phyloP scores from a whole-genome alignment of 92 coral and sea anemone genomes.

The Epizoanthus illoricatus region DNA sequence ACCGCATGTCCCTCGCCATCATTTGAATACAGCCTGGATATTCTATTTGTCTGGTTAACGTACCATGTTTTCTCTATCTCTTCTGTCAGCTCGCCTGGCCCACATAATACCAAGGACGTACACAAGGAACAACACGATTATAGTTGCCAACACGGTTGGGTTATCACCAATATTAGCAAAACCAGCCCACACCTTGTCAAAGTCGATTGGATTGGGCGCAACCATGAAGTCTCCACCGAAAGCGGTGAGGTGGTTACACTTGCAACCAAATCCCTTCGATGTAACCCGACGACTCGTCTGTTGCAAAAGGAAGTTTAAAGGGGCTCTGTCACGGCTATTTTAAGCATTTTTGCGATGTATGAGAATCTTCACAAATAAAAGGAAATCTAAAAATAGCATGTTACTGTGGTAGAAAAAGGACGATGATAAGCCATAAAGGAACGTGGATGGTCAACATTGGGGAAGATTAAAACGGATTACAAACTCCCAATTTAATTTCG shows the following conservation, averaged over 20 bases:
- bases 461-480: too few species aligned
- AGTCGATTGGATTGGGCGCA: conserved; percentile 33
- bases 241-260: conserved; percentile 30
- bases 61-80: conserved; percentile 29
- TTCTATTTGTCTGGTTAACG: too few species aligned
- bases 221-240: conserved; percentile 33
- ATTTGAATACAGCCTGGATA: too few species aligned
- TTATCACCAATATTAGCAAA: conserved; percentile 33
- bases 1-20: too few species aligned
- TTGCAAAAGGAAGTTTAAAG: background rate
- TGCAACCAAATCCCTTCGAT: conserved; percentile 33
- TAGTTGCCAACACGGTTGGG: conserved; percentile 22
- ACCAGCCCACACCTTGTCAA: conserved; percentile 39
- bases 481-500: too few species aligned
- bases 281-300: conserved; percentile 37
- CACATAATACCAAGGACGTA: conserved; percentile 32
- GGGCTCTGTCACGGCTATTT: too few species aligned
- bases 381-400: too few species aligned
- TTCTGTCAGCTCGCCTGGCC: conserved; percentile 15
- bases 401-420: too few species aligned
- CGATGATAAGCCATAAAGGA: too few species aligned
- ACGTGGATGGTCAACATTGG: too few species aligned
- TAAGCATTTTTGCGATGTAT: too few species aligned
- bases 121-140: conserved; percentile 23
- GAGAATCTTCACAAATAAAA: too few species aligned